phyloP scores from a whole-genome alignment of 2,888 invertebrate genomes.

The Dicranocentrus wangi region DNA sequence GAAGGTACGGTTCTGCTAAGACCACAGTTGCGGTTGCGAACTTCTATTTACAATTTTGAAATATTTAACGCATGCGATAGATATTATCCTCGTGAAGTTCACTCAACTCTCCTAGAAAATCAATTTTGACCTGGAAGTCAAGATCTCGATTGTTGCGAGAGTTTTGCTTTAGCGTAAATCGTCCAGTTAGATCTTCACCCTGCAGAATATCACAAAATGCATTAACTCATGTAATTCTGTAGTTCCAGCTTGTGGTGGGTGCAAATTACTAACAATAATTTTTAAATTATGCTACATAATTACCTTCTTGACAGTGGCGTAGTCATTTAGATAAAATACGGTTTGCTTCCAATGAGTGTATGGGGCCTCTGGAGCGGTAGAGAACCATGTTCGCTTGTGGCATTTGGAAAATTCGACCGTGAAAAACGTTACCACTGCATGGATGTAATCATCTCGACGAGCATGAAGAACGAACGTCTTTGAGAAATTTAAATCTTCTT shows the following conservation, averaged over 20 bases:
- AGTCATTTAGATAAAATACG: conserved; percentile 98
- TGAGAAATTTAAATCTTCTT: conserved; percentile 93
- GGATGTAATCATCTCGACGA: conserved; percentile 94
- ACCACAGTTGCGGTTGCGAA: conserved; percentile 61
- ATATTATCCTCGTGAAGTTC: conserved; percentile 89
- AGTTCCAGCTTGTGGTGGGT: no score
- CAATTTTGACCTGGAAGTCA: conserved; percentile 93
- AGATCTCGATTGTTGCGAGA: conserved; percentile 96
- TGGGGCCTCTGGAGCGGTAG: conserved; percentile 96
- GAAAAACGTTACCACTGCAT: conserved; percentile 98
- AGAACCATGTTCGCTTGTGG: conserved; percentile 98
- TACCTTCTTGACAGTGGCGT: conserved; percentile 93
- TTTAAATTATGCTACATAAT: background rate
- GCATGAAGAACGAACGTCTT: conserved; percentile 87
- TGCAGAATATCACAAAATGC: conserved; percentile 42
- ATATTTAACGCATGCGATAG: conserved; percentile 89
- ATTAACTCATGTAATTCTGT: conserved; percentile 9
- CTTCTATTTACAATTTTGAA: conserved; percentile 12
- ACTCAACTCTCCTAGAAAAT: conserved; percentile 92
- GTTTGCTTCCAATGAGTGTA: conserved; percentile 99
- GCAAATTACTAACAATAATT: no score
- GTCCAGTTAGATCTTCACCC: conserved; percentile 90
- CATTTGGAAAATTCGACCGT: conserved; percentile 99
- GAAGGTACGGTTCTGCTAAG: conserved; percentile 63
- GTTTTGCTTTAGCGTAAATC: conserved; percentile 95